Percentiles rank a stretch among this genome's conserved stretches.
phyloP scores from a whole-genome alignment of 2,797 vertebrate species.

The Ceryle rudis region DNA sequence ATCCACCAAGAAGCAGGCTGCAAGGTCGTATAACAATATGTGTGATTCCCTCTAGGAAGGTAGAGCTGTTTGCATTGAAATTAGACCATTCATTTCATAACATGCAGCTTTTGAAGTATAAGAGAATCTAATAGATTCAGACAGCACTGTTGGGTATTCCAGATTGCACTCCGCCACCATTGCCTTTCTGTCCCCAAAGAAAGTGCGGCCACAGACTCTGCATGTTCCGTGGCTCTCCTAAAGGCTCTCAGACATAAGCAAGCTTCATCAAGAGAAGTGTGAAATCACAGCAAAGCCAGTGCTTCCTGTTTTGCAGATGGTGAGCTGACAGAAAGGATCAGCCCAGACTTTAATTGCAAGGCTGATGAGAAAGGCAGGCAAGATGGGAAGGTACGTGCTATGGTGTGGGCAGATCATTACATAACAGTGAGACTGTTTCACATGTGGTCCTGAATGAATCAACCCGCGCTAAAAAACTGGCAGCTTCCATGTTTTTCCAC shows the following conservation, averaged over 20 bases:
- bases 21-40: not conserved
- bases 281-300: slow-evolving; percentile 65
- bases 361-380: slow-evolving; percentile 47
- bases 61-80: not conserved
- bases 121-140: not conserved
- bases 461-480: not conserved
- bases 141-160: not conserved
- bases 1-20: not conserved
- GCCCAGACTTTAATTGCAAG: slow-evolving; percentile 61
- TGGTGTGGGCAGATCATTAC: slow-evolving; percentile 39
- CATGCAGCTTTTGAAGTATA: not conserved
- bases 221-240: not conserved
- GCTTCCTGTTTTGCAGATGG: slow-evolving; percentile 70
- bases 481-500: not conserved
- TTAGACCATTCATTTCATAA: not conserved
- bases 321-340: slow-evolving; percentile 74
- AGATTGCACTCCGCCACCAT: not conserved
- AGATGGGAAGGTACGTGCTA: slow-evolving; percentile 6
- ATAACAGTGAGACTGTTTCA: slow-evolving; percentile 8
- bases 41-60: fast-evolving
- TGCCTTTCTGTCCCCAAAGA: not conserved
- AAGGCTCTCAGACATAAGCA: slow-evolving; percentile 3
- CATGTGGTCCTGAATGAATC: not conserved
- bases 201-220: fast-evolving
- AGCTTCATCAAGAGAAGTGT: slow-evolving; percentile 56